Evolutionary conservation across 1,140 invertebrate species (phyloP), one percentile per base, ranked within the genome.

Genomic region (Drosophila bocki): DNA sequence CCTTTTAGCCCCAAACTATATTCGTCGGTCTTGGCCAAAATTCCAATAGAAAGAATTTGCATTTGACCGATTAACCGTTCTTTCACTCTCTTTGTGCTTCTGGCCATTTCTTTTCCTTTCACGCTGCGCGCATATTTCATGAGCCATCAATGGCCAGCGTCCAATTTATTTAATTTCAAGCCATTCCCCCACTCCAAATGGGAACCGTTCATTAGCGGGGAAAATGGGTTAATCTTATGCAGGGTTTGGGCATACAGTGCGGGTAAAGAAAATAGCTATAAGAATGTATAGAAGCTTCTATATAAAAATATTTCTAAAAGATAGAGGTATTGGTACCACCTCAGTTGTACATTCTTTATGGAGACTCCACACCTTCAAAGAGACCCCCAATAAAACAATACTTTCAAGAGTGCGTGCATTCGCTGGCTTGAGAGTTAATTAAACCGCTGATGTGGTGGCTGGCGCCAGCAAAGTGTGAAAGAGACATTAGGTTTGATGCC

Each of bases 221-320:
- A 48, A 87, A 90, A 90, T 90, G 62, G 84, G 84, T 78, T 84
- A 88, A 88, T 78, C 62, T 74, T 54, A 88, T 88, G 78, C 37
- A 13, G 26, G 48, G 15, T 50, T 50, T 12, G 15, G 8, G 47
- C 8, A 0, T 8, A 67, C 63, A 37, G 12, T 8, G 32, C 3
- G 12, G 62, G 56, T 22, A 6, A 26, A 15, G 2, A 44, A 33
- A 61, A 26, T 44, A 58, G 56, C 15, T 22, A 11, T 42, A 29
- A 17, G 12, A 33, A 48, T 13, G 35, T 1, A 17, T 7, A 50
- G 17, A 22, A 7, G 5, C 1, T 22, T 22, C 11, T 19, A 19
- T 45, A 45, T 7, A 22, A 45, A 11, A 19, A 44, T 42, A 17
- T 13, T 22, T 6, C 11, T 11, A 12, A 6, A 22, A 17, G 11